Evolutionary conservation across 1,140 invertebrate genomes (phyloP).

Genomic region (Ladona fulva): DNA sequence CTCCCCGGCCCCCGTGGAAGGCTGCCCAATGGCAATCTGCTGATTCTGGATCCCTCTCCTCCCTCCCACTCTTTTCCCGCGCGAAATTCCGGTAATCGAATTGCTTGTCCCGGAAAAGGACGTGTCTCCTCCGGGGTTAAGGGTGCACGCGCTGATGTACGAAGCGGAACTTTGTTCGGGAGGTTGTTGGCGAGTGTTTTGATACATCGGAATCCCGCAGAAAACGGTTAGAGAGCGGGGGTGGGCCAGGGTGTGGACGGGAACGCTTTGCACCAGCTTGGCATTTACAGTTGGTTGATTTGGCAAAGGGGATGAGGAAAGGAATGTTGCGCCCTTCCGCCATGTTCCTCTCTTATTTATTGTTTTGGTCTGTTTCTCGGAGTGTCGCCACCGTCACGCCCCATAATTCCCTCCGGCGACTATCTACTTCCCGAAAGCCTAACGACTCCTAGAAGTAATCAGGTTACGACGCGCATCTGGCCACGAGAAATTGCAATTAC

Average conservation of each 20-base stretch:
- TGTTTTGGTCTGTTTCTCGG: too few relatives aligned
- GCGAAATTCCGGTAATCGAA: conserved; percentile 3
- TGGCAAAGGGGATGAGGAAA: too few relatives aligned
- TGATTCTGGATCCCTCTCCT: not conserved
- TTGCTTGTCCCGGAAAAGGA: not conserved
- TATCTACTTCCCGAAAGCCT: not conserved
- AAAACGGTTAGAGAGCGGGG: not conserved
- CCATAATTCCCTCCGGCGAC: not conserved
- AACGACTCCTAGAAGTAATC: not conserved
- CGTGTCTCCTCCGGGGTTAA: not conserved
- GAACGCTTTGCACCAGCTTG: not conserved
- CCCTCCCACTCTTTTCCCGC: not conserved
- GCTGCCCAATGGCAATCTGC: not conserved
- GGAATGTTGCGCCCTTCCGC: too few relatives aligned
- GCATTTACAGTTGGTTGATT: too few relatives aligned
- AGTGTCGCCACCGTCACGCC: not conserved
- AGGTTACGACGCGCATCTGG: not conserved
- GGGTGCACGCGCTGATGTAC: not conserved
- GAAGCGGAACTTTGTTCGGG: too few relatives aligned
- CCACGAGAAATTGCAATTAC: conserved; percentile 1
- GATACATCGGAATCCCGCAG: too few relatives aligned
- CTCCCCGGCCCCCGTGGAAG: not conserved
- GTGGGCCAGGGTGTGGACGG: not conserved
- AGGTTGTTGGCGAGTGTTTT: too few relatives aligned
- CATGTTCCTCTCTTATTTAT: too few relatives aligned